Conservation (phyloP, 2,888 invertebrate genomes). For the Melieria omissa region DNA sequence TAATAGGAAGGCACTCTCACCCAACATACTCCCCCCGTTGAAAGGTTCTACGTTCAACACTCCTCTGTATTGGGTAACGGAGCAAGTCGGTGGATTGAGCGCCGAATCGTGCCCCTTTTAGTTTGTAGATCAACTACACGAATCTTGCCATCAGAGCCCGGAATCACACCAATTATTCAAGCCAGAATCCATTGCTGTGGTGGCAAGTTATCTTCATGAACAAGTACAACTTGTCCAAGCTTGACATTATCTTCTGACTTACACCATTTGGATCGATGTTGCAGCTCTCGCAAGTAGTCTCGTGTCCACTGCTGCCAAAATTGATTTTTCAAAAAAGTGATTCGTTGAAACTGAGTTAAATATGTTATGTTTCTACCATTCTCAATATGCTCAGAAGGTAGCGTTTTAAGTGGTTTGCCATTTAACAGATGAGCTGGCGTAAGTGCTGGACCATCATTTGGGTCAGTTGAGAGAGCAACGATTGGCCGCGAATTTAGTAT, state of each 20-base stretch:
- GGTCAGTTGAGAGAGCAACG: slow-evolving; percentile 39
- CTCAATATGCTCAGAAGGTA: neutral
- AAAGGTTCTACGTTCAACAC: neutral
- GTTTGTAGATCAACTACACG: slow-evolving; percentile 38
- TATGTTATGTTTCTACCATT: neutral
- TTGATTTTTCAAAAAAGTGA: slow-evolving; percentile 38
- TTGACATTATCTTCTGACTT: slow-evolving; percentile 30
- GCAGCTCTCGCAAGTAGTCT: slow-evolving; percentile 37
- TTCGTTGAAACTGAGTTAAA: slow-evolving; percentile 35
- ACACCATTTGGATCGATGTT: slow-evolving; percentile 35
- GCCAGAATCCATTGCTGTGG: slow-evolving; percentile 41
- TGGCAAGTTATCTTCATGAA: slow-evolving; percentile 41
- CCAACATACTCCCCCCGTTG: slow-evolving; percentile 18
- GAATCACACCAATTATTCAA: slow-evolving; percentile 21
- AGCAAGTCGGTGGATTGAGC: slow-evolving; percentile 26
- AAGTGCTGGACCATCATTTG: slow-evolving; percentile 43
- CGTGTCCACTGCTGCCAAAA: slow-evolving; percentile 40
- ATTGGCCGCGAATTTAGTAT: slow-evolving; percentile 47
- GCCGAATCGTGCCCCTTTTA: slow-evolving; percentile 21
- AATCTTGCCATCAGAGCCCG: slow-evolving; percentile 36
- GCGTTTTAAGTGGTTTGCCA: slow-evolving; percentile 28
- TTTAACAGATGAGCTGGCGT: slow-evolving; percentile 40
- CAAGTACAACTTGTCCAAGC: slow-evolving; percentile 36
- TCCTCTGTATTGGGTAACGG: slow-evolving; percentile 13
- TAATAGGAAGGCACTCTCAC: neutral